These are phyloP conservation scores for Leptinotarsa rubiginosa DNA, from an alignment of 2,888 invertebrate genomes.

Conservation along the genomic window DNA sequence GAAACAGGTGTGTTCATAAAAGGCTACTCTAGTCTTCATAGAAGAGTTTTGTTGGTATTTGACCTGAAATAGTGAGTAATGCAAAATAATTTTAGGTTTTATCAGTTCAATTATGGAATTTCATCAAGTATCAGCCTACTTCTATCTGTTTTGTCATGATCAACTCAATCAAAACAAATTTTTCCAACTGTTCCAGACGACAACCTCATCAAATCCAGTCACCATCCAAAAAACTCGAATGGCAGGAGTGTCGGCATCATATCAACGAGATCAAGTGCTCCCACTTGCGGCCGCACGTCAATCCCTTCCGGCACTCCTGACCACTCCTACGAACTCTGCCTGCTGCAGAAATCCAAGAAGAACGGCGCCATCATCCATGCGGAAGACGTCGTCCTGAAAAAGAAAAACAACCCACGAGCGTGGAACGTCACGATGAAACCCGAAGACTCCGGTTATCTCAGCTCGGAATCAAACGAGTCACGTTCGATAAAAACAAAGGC, in stretches of 20 bases:
- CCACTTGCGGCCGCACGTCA: constrained; percentile 9
- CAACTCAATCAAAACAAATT: not conserved
- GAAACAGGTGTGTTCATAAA: constrained; percentile 44
- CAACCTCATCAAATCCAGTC: constrained; percentile 60
- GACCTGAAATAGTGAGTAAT: no score
- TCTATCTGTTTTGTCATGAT: no score
- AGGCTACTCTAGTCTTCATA: not conserved
- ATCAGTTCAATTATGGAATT: no score
- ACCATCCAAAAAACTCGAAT: constrained; percentile 75
- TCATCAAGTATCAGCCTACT: no score
- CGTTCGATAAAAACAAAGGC: constrained; percentile 26
- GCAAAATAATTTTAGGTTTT: no score
- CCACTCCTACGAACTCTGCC: constrained; percentile 40
- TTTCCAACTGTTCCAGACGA: constrained; percentile 51
- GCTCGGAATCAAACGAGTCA: constrained; percentile 72
- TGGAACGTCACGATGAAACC: constrained; percentile 53
- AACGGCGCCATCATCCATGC: constrained; percentile 50
- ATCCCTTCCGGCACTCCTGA: constrained; percentile 51
- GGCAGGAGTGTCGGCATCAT: constrained; percentile 72
- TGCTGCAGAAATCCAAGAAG: constrained; percentile 51
- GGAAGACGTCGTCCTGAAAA: constrained; percentile 54
- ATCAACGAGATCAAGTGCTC: constrained; percentile 27
- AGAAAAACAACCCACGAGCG: constrained; percentile 55
- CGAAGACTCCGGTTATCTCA: constrained; percentile 87
- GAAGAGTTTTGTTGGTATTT: no score